Evolutionary conservation across 2,888 invertebrate species (phyloP), one percentile per base, ranked within the genome.

Genomic region (Drosophila stalkeri): DNA sequence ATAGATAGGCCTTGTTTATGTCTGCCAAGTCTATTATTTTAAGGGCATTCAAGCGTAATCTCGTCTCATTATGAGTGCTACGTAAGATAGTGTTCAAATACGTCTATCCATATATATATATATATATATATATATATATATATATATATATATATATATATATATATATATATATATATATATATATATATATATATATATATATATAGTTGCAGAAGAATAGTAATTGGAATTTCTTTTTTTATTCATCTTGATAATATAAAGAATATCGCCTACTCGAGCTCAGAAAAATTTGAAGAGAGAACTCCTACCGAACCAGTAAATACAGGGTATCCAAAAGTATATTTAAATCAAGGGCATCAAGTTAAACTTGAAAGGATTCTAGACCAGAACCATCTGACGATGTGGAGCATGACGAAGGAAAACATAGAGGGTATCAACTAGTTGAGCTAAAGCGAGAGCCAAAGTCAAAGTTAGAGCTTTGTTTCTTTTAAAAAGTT

Each of bases 41-140:
- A 27, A 47, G 57, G n/a, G 71, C 47, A 54, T 35, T 69, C 54
- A 44, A 63, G 44, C 76, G 72, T 67, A 60, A 54, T 68, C 64
- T 64, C 57, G 60, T 41, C 56, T 41, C 49, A 37, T 31, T 49
- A 62, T 55, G 35, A 39, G 33, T 47, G 16, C 49, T 71, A 39
- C 41, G 43, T 47, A 37, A 47, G 55, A 55, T 55, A 55, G 18
- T 55, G n/a, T 7, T 23, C 12, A 37, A 2, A 39, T 39, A 12
- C 11, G 23, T 18, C 23, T 23, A 23, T 23, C 3, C 3, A 16
- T 12, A 33, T 49, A 18, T 8, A 33, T 16, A 33, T 9, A 33
- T 2, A n/a, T 5, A 31, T 31, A n/a, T n/a, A 6, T 23, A 14
- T 16, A 27, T 9, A 14, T n/a, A n/a, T n/a, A n/a, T n/a, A n/a